These are phyloP conservation scores for Tenrec ecaudatus DNA, from an alignment of 2,113 vertebrate species.

Conservation along the genomic window DNA sequence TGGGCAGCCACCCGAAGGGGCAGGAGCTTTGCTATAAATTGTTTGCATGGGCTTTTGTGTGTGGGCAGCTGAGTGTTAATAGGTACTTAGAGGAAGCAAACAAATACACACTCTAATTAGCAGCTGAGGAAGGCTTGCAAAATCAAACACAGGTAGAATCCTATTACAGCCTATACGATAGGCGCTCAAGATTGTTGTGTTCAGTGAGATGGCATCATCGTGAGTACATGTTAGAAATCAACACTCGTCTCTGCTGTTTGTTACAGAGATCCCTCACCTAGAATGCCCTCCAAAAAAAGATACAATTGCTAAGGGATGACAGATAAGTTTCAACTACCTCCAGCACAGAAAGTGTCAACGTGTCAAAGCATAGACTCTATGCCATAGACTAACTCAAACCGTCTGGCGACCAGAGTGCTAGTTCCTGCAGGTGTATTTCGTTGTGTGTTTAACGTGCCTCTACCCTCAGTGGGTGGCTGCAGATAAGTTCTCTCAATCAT, in stretches of 20 bases:
- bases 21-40: conserved; percentile 56
- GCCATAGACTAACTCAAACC: too few relatives aligned
- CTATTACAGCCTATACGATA: conserved; percentile 58
- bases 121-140: conserved; percentile 60
- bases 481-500: too few relatives aligned
- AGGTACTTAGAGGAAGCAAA: conserved; percentile 67
- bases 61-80: conserved; percentile 49
- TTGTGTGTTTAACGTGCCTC: too few relatives aligned
- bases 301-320: not conserved
- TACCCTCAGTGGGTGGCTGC: too few relatives aligned
- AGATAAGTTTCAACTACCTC: not conserved
- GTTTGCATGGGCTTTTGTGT: conserved; percentile 69
- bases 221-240: conserved; percentile 25
- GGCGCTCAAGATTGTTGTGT: conserved; percentile 46
- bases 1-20: conserved; percentile 79
- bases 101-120: conserved; percentile 73
- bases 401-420: too few relatives aligned
- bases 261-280: not conserved
- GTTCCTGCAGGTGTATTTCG: too few relatives aligned
- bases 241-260: conserved; percentile 1
- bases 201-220: conserved; percentile 62
- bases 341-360: not conserved
- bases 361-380: too few relatives aligned
- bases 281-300: conserved; percentile 41
- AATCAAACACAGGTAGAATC: conserved; percentile 73